These are phyloP conservation scores for Microplitis deprimator DNA, from an alignment of 2,888 invertebrate genomes.

Conservation along the genomic window DNA sequence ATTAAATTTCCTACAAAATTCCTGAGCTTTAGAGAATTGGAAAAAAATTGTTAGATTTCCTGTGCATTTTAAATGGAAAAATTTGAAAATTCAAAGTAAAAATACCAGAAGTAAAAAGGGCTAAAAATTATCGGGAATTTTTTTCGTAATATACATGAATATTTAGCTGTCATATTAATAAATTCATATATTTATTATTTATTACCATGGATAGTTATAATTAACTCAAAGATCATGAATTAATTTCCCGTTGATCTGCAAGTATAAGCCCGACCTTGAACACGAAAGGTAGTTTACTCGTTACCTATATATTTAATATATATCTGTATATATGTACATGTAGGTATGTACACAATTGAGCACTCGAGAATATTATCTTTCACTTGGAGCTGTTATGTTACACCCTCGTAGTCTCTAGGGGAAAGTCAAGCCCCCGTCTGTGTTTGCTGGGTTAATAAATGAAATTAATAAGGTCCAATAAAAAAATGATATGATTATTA, in stretches of 20 bases:
- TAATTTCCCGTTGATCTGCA: not conserved
- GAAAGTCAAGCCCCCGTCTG: not conserved
- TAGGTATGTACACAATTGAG: not conserved
- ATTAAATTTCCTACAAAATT: too few species aligned
- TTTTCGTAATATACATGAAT: too few species aligned
- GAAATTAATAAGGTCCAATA: too few species aligned
- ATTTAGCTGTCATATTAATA: not conserved
- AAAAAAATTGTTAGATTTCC: too few species aligned
- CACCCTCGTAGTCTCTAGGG: not conserved
- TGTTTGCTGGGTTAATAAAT: not conserved
- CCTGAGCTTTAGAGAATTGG: too few species aligned
- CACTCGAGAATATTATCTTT: not conserved
- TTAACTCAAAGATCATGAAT: not conserved
- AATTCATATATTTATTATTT: not conserved
- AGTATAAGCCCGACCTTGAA: not conserved
- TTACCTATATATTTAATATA: not conserved
- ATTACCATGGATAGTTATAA: not conserved
- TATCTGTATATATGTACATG: not conserved
- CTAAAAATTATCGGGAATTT: too few species aligned
- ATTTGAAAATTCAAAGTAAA: too few species aligned
- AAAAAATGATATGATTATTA: too few species aligned
- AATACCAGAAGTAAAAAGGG: too few species aligned
- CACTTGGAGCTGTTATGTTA: not conserved
- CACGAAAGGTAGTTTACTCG: constrained; percentile 1
- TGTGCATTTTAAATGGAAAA: too few species aligned